Base-by-base conservation (phyloP, 2,797 vertebrate genomes). In the Urophycis tenuis region DNA sequence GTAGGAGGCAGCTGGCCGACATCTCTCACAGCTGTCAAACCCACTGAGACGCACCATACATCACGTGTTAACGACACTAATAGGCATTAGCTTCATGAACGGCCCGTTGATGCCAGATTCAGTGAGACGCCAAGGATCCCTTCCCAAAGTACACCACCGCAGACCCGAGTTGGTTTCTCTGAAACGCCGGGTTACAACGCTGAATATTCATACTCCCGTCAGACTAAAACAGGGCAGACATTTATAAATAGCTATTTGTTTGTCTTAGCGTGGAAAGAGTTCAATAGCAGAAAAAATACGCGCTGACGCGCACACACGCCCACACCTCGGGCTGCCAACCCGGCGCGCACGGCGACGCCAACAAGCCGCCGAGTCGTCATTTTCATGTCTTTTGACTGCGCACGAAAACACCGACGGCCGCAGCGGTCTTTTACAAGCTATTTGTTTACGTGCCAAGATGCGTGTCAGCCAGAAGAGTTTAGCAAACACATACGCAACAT, bases 401-500 rank as follows among this genome's bases (percentile, higher is more conserved):
- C 35, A 12, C 5, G 53, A 75, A 75, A 75, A 75, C 53, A 34
- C 45, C n/a, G 3, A 29, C 74, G 5, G 41, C 74, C 45, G 10
- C 73, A 74, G 39, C 7, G 15, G n/a, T 15, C 15, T 73, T 74
- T 49, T 29, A 74, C 39, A 49, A 17, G 73, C 11, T 10, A 17
- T 75, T 36, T 67, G 19, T 67, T 53, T 67, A 67, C 9, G 33
- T 35, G 53, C 53, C 74, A 67, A 67, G 49, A 31, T 36, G 36
- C 67, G 53, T 67, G 74, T 29, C 33, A 15, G 22, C 53, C 31
- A 22, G n/a, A 36, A 53, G 39, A 36, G 36, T 74, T 41, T 34
- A 9, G 22, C 74, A 67, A 53, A 75, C 74, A 69, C 31, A 36
- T n/a, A 75, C 53, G 36, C 74, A 25, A 74, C 74, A 64, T 31